Evolutionary conservation across 2,888 invertebrate species (phyloP), one percentile per base, ranked within the genome.

Genomic region (Hydraecia micacea): DNA sequence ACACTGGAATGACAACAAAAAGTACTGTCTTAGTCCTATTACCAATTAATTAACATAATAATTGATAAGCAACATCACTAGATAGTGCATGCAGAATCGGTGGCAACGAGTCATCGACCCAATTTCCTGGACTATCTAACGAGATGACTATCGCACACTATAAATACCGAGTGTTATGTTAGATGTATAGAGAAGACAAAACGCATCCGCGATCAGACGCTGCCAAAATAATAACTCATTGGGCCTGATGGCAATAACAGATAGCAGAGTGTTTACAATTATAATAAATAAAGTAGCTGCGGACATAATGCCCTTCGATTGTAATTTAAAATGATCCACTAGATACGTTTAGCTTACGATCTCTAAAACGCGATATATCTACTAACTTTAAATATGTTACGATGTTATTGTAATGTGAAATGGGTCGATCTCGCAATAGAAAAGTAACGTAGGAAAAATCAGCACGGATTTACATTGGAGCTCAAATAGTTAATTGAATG

Each of bases 141-240:
- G 91, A 93, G 93, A 93, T 91, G 92, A 91, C 92, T 93, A 94
- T 92, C 91, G 90, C 87, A 88, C 88, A 93, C 95, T 96, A 95
- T 95, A 93, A 95, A 95, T 95, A 95, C 92, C 90, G 88, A 86
- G 77, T 83, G 88, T 87, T 90, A 85, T 88, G 84, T 90, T 89
- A 90, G 88, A 91, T 90, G 88, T 91, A 92, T 90, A 92, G 90
- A 88, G 84, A 91, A 94, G 91, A 94, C 94, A 94, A 95, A 95
- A 94, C 92, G 93, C 94, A 95, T 95, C 95, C 94, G 94, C 90
- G 92, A 93, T 93, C 92, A 91, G 88, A 91, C 92, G 93, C 90
- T 95, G 95, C 95, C 95, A 95, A 94, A 95, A 93, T 93, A 92
- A 94, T 94, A 94, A 93, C 89, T 93, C 93, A 93, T 88, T 86